A percentile compares a stretch with the other conserved stretches of the same genome.
phyloP scores from a whole-genome alignment of 2,797 vertebrate genomes.

The Coluber constrictor region DNA sequence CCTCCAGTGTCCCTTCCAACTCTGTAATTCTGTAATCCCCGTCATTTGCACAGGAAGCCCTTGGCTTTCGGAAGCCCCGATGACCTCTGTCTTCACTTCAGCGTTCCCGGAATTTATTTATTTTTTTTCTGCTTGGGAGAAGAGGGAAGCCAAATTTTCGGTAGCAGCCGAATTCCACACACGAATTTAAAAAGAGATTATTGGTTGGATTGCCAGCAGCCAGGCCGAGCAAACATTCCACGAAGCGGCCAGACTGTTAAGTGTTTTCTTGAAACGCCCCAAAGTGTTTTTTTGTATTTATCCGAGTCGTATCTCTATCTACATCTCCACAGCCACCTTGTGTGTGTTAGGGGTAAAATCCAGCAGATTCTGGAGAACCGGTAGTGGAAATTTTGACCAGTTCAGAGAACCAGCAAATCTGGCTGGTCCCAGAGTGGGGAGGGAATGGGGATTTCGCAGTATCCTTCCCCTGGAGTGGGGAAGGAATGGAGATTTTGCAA shows the following conservation, averaged over 20 bases:
- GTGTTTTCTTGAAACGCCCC: not conserved
- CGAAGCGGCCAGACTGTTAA: not conserved
- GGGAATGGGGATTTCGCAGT: no score
- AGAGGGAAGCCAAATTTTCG: slow-evolving; percentile 38
- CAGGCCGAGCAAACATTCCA: slow-evolving; percentile 4
- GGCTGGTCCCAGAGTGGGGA: no score
- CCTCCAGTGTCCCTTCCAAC: not conserved
- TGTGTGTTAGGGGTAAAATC: not conserved
- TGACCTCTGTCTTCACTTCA: slow-evolving; percentile 20
- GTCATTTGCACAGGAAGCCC: not conserved
- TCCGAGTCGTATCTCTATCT: not conserved
- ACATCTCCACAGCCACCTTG: not conserved
- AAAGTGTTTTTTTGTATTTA: not conserved
- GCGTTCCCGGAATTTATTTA: slow-evolving; percentile 45
- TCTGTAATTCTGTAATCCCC: not conserved
- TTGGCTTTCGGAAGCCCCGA: not conserved
- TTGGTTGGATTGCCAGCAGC: not conserved
- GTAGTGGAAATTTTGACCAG: no score
- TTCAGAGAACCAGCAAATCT: no score
- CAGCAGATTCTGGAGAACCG: no score
- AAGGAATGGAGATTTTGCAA: no score
- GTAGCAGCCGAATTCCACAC: slow-evolving; percentile 22
- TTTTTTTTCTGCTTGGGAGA: not conserved
- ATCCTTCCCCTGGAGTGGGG: no score
- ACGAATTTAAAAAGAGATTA: not conserved